Base-by-base conservation (phyloP, 2,113 vertebrate genomes). In the Pedionomus torquatus region DNA sequence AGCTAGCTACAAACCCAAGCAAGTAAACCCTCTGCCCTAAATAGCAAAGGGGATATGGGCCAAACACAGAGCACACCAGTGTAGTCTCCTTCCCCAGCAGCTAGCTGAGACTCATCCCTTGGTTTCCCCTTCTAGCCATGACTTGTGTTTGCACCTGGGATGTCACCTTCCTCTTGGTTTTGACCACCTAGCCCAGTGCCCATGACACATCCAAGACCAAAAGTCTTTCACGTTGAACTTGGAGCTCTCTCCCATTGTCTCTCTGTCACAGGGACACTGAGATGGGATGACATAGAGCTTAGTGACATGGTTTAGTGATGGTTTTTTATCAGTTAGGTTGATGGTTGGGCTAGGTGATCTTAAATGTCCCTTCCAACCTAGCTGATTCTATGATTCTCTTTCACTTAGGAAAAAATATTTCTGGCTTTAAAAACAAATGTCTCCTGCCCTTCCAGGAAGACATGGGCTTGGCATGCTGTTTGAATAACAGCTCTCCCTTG, bases 81-180 rank as follows among this genome's bases (percentile, higher is more conserved):
- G 74, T 43, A 28, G 33, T 55, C 48, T 84, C 17, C 51, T 55
- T 92, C 68, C 28, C 90, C 60, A 17, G 88, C 64, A 96, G 64
- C 88, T 81, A 39, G 20, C 46, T 81, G 58, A 88, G 72, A 83
- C 76, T 95, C 60, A 83, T 10, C 31, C 51, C 46, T 54, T 26
- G 43, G 52, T 78, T 83, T 65, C 60, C 69, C 31, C 35, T 88
- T 83, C 87, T 51, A 33, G 18, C 43, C 64, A 30, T 61, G 79
- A 61, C 31, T 63, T 4, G 14, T 44, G 12, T 66, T 66, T 74
- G 78, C 44, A 46, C 46, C 65, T 70, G 49, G 61, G 68, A 79
- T 83, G 76, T 71, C 83, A 81, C 76, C 55, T 90, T 83, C 61
- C 68, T 52, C 76, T 51, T 33, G 20, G 37, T 51, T 93, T 88